These are phyloP conservation scores for Onychomys leucogaster DNA, from an alignment of 2,797 vertebrate genomes.

Conservation along the genomic window DNA sequence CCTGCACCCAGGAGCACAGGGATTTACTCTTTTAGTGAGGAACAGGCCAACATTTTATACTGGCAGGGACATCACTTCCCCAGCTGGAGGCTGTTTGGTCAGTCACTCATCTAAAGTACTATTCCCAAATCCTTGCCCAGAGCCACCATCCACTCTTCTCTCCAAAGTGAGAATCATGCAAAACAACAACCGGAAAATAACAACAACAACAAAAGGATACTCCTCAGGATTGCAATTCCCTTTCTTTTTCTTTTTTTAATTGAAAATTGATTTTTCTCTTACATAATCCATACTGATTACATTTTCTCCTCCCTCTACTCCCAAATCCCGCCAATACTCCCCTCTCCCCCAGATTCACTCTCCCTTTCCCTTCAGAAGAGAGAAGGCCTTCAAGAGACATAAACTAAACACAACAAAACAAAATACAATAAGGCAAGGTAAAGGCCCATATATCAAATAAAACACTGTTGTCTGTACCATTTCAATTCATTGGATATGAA, in stretches of 20 bases:
- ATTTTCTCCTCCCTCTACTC: not conserved
- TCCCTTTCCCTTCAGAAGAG: not conserved
- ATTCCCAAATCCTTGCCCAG: not conserved
- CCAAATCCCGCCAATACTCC: not conserved
- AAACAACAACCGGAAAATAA: not conserved
- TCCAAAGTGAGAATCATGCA: not conserved
- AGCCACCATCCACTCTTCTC: not conserved
- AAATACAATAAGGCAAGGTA: not conserved
- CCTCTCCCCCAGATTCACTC: too few relatives aligned
- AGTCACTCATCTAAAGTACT: not conserved
- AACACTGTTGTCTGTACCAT: not conserved
- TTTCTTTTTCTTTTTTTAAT: not conserved
- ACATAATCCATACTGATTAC: not conserved
- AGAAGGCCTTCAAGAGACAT: not conserved
- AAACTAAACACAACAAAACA: not conserved
- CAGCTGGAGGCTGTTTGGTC: not conserved
- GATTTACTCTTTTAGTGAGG: not conserved
- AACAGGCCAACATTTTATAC: not conserved
- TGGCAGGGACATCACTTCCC: not conserved
- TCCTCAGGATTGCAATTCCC: not conserved
- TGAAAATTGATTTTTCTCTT: not conserved
- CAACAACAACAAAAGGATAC: too few relatives aligned
- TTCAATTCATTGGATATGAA: conserved; percentile 20
- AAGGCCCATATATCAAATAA: not conserved
- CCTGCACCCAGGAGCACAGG: not conserved